Conservation (phyloP, 2,888 invertebrate genomes). For the Dryobotodes eremita region DNA sequence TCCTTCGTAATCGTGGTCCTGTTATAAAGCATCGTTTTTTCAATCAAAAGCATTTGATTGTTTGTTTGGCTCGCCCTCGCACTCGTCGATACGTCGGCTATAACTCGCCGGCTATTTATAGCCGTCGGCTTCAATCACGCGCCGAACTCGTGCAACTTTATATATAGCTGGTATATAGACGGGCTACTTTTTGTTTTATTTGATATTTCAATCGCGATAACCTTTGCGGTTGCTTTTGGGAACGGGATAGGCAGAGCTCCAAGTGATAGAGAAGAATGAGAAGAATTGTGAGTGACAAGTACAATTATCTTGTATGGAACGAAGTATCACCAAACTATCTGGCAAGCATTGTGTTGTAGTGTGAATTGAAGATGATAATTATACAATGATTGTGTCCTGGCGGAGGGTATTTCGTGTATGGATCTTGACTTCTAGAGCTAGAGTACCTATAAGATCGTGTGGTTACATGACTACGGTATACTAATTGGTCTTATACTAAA, state of each 20-base stretch:
- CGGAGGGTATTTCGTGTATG: not conserved
- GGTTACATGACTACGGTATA: not conserved
- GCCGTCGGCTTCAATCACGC: slow-evolving; percentile 70
- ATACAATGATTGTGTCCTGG: not conserved
- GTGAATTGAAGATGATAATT: slow-evolving; percentile 26
- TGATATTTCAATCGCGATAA: slow-evolving; percentile 48
- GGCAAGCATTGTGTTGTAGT: slow-evolving; percentile 15
- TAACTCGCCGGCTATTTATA: slow-evolving; percentile 74
- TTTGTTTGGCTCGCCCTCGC: slow-evolving; percentile 82
- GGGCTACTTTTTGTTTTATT: slow-evolving; percentile 53
- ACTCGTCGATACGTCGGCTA: slow-evolving; percentile 74
- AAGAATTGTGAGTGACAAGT: slow-evolving; percentile 5
- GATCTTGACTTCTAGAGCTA: not conserved
- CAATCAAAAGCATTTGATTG: slow-evolving; percentile 71
- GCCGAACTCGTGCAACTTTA: slow-evolving; percentile 68
- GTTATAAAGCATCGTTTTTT: slow-evolving; percentile 46
- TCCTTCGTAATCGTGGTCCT: not conserved
- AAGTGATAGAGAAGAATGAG: slow-evolving; percentile 18
- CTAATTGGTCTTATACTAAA: not conserved
- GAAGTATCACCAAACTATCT: slow-evolving; percentile 20
- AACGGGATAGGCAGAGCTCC: slow-evolving; percentile 17
- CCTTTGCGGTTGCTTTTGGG: slow-evolving; percentile 21
- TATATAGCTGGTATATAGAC: slow-evolving; percentile 61
- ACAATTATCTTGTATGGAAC: slow-evolving; percentile 7
- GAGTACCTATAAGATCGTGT: not conserved